Evolutionary conservation across 2,797 vertebrate genomes (phyloP), one percentile per base, ranked within the genome.

Genomic region (Champsocephalus esox): DNA sequence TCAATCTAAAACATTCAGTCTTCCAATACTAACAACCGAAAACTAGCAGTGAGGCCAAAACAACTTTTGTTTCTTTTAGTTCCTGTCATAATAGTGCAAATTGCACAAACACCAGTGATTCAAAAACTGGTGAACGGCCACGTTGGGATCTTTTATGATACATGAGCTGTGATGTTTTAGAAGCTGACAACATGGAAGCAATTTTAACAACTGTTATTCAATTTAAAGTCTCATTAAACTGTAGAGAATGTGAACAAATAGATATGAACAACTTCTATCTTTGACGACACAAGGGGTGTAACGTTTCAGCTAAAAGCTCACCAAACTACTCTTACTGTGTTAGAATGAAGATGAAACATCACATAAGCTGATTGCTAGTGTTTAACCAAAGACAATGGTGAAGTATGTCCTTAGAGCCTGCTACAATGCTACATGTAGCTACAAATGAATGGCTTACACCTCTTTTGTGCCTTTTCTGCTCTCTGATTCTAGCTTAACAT

Each of bases 21-120:
- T 59, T 83, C 48, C 54, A 80, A 54, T 24, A 74, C 9, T 60
- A 80, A 75, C 73, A 77, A 70, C 12, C 5, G 0, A 66, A 38
- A 83, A 79, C 21, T 46, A 72, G 6, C 9, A 71, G 28, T 7
- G 4, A 52, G 17, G 60, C 63, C 12, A 28, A 28, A 70, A 57
- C 70, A 79, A 0, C 9, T 16, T 66, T 3, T 44, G 32, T 21
- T 62, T 28, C 58, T 68, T 44, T 72, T 3, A 63, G 17, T 67
- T 59, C 12, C 17, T 34, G 17, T 55, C 44, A 73, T 62, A 63
- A 73, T 52, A 69, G 32, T 13, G 46, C 6, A 19, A 66, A n/a
- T 32, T 61, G 45, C 75, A 77, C 9, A 73, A 60, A 64, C 70
- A 63, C 59, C 24, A 62, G 19, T 38, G 57, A 69, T 11, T 48